These are phyloP conservation scores for Trissonchulus sp. DNA, from an alignment of 2,888 invertebrate genomes.

Conservation along the genomic window DNA sequence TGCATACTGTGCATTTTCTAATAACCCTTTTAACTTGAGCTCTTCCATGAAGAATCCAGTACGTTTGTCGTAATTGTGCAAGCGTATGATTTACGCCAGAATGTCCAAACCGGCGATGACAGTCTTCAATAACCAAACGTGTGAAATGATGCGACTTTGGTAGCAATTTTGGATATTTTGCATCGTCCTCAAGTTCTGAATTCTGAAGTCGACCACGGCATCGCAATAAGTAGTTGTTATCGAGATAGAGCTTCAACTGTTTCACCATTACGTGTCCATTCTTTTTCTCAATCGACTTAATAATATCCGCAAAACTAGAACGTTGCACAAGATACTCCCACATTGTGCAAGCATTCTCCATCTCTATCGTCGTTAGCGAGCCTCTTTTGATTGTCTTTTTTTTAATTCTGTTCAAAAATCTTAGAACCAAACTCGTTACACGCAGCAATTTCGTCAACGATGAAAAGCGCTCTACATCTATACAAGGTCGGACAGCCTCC, in stretches of 20 bases:
- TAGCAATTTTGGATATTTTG: constrained; percentile 5
- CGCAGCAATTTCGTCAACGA: not conserved
- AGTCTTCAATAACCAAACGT: too few species aligned
- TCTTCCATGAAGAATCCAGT: constrained; percentile 11
- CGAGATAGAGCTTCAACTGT: not conserved
- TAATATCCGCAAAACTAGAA: not conserved
- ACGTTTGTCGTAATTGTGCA: not conserved
- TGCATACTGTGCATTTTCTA: not conserved
- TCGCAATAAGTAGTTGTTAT: not conserved
- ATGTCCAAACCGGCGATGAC: not conserved
- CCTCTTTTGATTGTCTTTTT: not conserved
- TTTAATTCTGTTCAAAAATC: not conserved
- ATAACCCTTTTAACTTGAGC: not conserved
- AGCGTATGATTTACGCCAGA: not conserved
- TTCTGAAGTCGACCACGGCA: not conserved
- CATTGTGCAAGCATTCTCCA: not conserved
- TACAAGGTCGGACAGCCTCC: not conserved
- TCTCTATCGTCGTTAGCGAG: not conserved
- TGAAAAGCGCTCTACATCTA: not conserved
- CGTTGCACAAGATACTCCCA: not conserved
- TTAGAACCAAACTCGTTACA: not conserved
- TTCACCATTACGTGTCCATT: too few species aligned
- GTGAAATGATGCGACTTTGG: not conserved
- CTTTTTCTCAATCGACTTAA: not conserved
- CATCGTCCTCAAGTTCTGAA: not conserved